Conservation (phyloP, 2,113 vertebrate genomes). For the Grus americana region DNA sequence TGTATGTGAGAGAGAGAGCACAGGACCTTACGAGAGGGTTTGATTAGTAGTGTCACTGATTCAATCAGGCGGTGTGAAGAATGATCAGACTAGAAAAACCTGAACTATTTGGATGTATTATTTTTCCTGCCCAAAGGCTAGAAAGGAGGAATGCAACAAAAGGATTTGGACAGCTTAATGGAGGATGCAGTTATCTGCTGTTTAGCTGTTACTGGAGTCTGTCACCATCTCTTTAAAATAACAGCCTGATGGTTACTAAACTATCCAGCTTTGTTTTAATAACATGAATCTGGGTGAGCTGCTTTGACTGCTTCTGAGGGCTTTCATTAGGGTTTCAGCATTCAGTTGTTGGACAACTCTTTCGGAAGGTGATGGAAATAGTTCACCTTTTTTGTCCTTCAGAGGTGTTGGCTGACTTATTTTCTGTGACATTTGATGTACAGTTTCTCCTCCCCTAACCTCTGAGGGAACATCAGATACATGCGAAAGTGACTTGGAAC, state of each 20-base stretch:
- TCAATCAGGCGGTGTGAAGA: background rate
- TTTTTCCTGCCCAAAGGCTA: background rate
- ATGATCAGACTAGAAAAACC: background rate
- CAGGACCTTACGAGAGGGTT: background rate
- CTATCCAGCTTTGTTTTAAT: background rate
- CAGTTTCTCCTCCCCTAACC: conserved; percentile 47
- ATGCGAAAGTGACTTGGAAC: conserved; percentile 7
- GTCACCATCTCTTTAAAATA: background rate
- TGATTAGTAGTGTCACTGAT: background rate
- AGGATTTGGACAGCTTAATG: background rate
- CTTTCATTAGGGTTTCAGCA: conserved; percentile 6
- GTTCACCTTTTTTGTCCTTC: background rate
- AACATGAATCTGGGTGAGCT: background rate
- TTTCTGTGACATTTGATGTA: conserved; percentile 58
- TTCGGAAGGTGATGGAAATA: background rate
- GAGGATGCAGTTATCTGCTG: background rate
- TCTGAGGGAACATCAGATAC: conserved; percentile 30
- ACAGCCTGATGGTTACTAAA: background rate
- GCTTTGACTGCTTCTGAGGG: conserved; percentile 5
- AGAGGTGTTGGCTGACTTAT: conserved; percentile 41
- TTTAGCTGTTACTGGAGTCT: background rate
- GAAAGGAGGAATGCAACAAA: background rate
- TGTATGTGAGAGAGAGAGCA: background rate
- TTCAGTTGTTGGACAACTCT: background rate
- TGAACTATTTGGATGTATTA: background rate